phyloP scores from a whole-genome alignment of 1,140 invertebrate genomes.

The Drosophila truncata region DNA sequence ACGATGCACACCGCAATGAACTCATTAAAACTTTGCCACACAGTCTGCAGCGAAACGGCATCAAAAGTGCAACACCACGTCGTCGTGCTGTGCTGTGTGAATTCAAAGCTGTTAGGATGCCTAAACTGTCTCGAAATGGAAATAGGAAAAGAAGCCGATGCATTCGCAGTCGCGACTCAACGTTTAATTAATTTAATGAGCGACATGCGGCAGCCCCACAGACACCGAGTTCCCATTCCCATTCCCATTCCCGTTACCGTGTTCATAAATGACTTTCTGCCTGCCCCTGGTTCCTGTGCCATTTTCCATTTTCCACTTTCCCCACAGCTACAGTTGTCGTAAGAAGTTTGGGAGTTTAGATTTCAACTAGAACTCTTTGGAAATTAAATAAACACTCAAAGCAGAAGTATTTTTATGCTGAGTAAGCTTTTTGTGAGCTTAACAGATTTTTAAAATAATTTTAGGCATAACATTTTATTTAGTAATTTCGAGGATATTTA shows the following conservation, averaged over 20 bases:
- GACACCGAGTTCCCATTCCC: constrained; percentile 1
- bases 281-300: constrained; percentile 26
- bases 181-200: constrained; percentile 83
- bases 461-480: too few relatives aligned
- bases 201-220: constrained; percentile 35
- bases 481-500: too few relatives aligned
- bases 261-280: constrained; percentile 33
- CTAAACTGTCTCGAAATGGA: constrained; percentile 38
- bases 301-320: constrained; percentile 13
- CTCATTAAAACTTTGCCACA: constrained; percentile 79
- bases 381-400: too few relatives aligned
- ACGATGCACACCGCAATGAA: constrained; percentile 72
- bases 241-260: not conserved
- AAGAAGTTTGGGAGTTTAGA: not conserved
- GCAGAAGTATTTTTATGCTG: too few relatives aligned
- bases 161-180: constrained; percentile 26
- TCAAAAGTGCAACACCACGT: constrained; percentile 34
- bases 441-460: too few relatives aligned
- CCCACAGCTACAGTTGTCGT: not conserved
- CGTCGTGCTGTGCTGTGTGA: too few relatives aligned
- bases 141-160: constrained; percentile 33
- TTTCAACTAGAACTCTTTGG: too few relatives aligned
- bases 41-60: constrained; percentile 63
- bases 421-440: too few relatives aligned
- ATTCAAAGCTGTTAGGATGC: constrained; percentile 37